These are phyloP conservation scores for Catharus minimus DNA, from an alignment of 2,113 vertebrate species.

Conservation along the genomic window DNA sequence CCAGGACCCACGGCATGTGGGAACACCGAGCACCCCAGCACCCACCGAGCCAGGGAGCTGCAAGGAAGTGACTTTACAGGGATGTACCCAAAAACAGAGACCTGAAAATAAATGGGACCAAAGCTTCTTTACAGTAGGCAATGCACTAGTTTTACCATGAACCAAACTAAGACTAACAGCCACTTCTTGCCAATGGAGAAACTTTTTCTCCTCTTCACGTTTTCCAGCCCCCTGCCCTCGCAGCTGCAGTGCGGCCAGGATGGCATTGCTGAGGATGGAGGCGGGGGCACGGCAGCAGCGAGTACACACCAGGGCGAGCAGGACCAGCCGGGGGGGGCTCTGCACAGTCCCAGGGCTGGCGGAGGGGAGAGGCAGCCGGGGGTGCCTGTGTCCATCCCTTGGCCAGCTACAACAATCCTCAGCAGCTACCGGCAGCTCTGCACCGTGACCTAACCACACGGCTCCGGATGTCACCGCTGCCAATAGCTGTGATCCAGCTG, in stretches of 20 bases:
- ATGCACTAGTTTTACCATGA: conserved; percentile 20
- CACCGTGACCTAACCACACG: not conserved
- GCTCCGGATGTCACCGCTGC: not conserved
- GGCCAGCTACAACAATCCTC: not conserved
- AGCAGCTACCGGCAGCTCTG: not conserved
- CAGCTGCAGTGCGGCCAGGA: not conserved
- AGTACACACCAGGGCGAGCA: not conserved
- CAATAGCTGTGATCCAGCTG: not conserved
- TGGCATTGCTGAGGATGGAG: not conserved
- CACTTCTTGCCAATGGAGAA: conserved; percentile 30
- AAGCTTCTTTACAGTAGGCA: conserved; percentile 27
- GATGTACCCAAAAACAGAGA: not conserved
- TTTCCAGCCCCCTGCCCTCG: not conserved
- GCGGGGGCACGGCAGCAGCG: not conserved
- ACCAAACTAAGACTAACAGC: conserved; percentile 43
- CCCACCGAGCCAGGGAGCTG: not conserved
- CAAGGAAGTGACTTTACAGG: not conserved
- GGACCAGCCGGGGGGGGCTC: not conserved
- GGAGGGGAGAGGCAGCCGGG: not conserved
- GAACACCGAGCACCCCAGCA: not conserved
- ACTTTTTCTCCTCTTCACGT: conserved; percentile 37
- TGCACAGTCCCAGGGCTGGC: not conserved
- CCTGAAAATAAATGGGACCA: conserved; percentile 8
- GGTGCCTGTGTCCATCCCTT: not conserved
- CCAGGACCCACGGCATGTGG: not conserved